Evolutionary conservation across 2,797 vertebrate species (phyloP).

Genomic region (Microctenopoma stevenorrisi): DNA sequence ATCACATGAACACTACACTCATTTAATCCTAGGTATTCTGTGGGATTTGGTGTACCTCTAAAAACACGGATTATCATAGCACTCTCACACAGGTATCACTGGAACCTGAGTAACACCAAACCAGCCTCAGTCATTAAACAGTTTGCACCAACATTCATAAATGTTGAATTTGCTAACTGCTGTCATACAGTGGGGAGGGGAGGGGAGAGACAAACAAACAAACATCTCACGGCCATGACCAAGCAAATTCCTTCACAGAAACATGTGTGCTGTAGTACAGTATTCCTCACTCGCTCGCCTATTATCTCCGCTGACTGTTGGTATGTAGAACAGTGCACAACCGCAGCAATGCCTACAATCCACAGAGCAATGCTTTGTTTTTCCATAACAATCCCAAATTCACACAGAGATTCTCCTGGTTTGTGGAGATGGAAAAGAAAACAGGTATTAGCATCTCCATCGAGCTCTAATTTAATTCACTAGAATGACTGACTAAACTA

Average conservation of each 20-base stretch:
- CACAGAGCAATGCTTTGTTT: too few relatives aligned
- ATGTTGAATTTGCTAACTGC: background rate
- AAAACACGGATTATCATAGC: constrained; percentile 52
- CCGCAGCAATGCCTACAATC: too few relatives aligned
- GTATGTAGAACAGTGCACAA: background rate
- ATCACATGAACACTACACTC: constrained; percentile 37
- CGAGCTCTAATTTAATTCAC: too few relatives aligned
- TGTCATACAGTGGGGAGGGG: background rate
- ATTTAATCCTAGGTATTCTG: constrained; percentile 61
- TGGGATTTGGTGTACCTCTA: constrained; percentile 46
- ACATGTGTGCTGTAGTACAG: background rate
- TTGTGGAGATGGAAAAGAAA: too few relatives aligned
- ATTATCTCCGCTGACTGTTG: background rate
- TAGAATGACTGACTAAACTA: too few relatives aligned
- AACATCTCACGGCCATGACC: background rate
- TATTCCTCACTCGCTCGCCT: background rate
- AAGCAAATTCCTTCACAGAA: constrained; percentile 2
- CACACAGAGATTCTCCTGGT: too few relatives aligned
- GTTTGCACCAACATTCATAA: background rate
- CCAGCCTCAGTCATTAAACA: background rate
- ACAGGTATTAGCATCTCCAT: too few relatives aligned
- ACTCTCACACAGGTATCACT: constrained; percentile 28
- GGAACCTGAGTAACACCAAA: constrained; percentile 18
- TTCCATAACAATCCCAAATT: too few relatives aligned
- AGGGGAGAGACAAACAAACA: background rate